Evolutionary conservation across 2,113 vertebrate genomes (phyloP), one percentile per base, ranked within the genome.

Genomic region (Oostethus manadensis): DNA sequence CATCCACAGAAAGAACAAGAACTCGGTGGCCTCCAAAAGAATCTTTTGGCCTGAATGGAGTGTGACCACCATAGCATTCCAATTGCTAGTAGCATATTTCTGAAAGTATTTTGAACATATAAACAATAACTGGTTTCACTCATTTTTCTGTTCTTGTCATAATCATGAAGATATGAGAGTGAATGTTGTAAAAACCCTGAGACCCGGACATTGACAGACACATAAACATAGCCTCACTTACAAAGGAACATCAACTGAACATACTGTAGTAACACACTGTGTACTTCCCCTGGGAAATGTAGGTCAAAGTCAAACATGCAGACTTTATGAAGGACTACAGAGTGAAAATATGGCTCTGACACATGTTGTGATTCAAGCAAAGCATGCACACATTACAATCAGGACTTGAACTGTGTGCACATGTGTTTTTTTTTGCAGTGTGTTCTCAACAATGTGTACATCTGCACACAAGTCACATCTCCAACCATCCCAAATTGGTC

Each of bases 41-140:
- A 70, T 82, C 22, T 73, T 78, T 81, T 71, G 71, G 64, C 68
- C 76, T 69, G 79, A 20, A 33, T 60, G 64, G 73, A 80, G 73
- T 42, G 6, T 77, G 80, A 82, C 80, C 73, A 60, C 80, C 58
- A 76, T 80, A 68, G 73, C 81, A 76, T 83, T 69, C 77, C 58
- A 78, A 79, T 84, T 71, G 65, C 77, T 85, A 74, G 67, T 18
- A 18, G n/a, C 13, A 33, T 84, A 73, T 77, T 82, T 82, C 75
- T 80, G 68, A 72, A 84, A 70, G 70, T 66, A 47, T 82, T 78
- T 65, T 76, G 72, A 74, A 83, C 74, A 77, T 81, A 82, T 86
- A 80, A 83, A 84, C 74, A 76, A 79, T 77, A 68, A 80, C 71
- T 70, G 71, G 58, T 62, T 18, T 54, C 58, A 26, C 54, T 77